Base-by-base conservation (phyloP, 2,113 vertebrate genomes). In the Circaetus cinerascens region DNA sequence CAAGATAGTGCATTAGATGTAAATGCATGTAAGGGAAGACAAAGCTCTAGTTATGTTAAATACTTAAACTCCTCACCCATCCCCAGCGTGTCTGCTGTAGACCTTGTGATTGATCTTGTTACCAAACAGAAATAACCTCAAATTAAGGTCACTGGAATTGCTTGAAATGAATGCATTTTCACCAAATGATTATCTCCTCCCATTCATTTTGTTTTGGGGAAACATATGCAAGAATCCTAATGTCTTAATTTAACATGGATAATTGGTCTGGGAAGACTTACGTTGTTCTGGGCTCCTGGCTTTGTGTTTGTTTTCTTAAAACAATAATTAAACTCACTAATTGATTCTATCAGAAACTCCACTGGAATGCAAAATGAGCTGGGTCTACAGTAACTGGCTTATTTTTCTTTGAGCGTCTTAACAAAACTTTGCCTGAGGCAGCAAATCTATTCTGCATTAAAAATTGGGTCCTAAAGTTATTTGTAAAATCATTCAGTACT, bases 261-360 rank as follows among this genome's bases (percentile, higher is more conserved):
- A 96, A 97, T 98, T 93, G 66, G 83, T 48, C 72, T 92, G 75
- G 86, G 75, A 92, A 87, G 79, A 69, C 48, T 68, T 92, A 73
- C 0, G 41, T 76, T 45, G 32, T 95, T 94, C 74, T 87, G 67
- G 81, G 90, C 71, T 72, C 55, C 91, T 86, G 83, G 78, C 72
- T 96, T 92, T 94, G 90, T 93, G 90, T 94, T 93, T 98, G 77
- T 97, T 97, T 97, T 95, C 91, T 94, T 95, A 96, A 96, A 96
- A 93, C 83, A 96, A 92, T 94, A 91, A 96, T 96, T 95, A 93
- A 95, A 94, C 62, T 63, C 50, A 51, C 69, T 94, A 96, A 97
- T 94, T 97, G 84, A 87, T 76, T 97, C 66, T 87, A 38, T 96
- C 80, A 78, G 62, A 89, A 93, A 50, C 86, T 93, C 15, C 30